Conservation (phyloP, 2,888 invertebrate species). For the Ormyrus rosae region DNA sequence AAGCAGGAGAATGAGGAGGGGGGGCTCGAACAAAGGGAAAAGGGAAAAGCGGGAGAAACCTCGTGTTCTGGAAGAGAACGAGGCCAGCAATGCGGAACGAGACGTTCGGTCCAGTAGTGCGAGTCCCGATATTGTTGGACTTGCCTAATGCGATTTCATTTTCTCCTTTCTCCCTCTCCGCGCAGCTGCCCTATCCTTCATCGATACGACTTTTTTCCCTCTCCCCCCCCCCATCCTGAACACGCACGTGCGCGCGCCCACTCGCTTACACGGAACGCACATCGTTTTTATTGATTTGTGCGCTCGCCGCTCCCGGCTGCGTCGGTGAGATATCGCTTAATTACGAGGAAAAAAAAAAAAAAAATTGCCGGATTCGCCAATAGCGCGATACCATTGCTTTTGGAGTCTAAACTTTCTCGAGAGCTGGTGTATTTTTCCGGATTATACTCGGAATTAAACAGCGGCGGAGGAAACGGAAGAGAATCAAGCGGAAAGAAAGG, state of each 20-base stretch:
- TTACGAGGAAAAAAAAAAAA: background rate
- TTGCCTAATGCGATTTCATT: conserved; percentile 27
- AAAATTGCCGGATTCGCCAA: no score
- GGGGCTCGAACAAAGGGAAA: background rate
- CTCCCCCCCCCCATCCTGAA: no score
- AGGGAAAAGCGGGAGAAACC: background rate
- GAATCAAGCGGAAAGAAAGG: background rate
- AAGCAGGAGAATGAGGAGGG: background rate
- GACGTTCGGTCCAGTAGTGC: background rate
- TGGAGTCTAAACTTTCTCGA: no score
- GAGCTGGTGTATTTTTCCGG: no score
- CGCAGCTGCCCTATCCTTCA: background rate
- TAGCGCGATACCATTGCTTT: no score
- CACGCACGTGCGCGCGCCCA: background rate
- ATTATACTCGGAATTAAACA: background rate
- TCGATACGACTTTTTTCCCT: background rate
- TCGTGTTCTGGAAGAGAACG: conserved; percentile 4
- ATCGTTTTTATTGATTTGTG: no score
- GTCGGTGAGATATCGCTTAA: background rate
- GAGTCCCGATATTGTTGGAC: conserved; percentile 6
- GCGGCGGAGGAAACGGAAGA: background rate
- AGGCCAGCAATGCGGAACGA: background rate
- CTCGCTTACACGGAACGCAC: no score
- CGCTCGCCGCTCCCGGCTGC: no score
- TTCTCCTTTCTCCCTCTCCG: background rate